Evolutionary conservation across 2,888 invertebrate species (phyloP).

Genomic region (Drosophila cognata): DNA sequence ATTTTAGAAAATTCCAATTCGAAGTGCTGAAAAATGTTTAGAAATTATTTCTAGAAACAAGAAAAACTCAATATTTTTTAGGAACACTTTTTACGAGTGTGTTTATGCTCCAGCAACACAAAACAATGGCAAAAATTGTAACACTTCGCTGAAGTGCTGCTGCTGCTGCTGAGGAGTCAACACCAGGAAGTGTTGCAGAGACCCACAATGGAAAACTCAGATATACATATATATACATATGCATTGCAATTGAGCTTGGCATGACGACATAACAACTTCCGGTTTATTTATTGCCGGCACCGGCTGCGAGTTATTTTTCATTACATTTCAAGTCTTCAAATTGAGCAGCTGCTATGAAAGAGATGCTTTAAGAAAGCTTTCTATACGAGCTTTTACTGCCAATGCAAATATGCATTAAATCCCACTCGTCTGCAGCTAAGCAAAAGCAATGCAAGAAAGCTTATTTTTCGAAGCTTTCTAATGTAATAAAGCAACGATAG

Average conservation of each 20-base stretch:
- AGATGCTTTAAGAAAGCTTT: conserved; percentile 10
- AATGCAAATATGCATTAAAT: conserved; percentile 8
- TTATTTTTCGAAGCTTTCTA: conserved; percentile 50
- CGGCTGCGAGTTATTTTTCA: conserved; percentile 19
- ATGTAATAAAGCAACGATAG: conserved; percentile 4
- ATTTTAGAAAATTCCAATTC: no score
- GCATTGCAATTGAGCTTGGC: conserved; percentile 25
- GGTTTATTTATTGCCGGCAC: conserved; percentile 52
- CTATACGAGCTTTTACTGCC: conserved; percentile 7
- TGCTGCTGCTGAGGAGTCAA: conserved; percentile 25
- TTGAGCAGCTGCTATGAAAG: conserved; percentile 47
- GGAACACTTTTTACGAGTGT: conserved; percentile 28
- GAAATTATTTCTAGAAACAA: neutral
- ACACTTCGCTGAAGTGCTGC: conserved; percentile 60
- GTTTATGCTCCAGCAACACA: conserved; percentile 62
- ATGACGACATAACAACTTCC: conserved; percentile 73
- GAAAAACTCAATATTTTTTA: neutral
- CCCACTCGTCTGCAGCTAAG: conserved; percentile 36
- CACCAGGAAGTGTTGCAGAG: conserved; percentile 59
- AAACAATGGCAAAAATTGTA: conserved; percentile 63
- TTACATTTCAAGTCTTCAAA: conserved; percentile 51
- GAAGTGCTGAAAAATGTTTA: no score
- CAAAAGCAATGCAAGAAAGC: conserved; percentile 24
- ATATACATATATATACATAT: conserved; percentile 11
- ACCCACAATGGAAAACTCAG: conserved; percentile 47